Base-by-base conservation (phyloP, 2,888 invertebrate species). In the Malthinus flaveolus region DNA sequence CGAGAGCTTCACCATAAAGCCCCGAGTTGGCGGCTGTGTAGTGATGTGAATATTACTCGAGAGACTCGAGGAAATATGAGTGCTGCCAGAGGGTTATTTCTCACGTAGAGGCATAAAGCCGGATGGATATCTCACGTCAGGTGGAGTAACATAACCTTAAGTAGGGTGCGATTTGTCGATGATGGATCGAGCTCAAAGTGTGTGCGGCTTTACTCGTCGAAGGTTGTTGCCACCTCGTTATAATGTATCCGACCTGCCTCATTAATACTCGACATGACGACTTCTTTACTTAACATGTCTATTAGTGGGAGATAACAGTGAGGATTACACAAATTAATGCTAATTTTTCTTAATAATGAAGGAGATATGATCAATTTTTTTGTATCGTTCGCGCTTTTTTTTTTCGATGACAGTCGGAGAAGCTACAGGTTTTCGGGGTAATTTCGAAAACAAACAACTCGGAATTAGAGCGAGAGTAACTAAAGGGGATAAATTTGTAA, bases 31-130 rank as follows among this genome's bases (percentile, higher is more conserved):
- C 56, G 66, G 71, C 68, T 65, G 70, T 23, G 23, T 65, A 65
- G 69, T 70, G 75, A 73, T 75, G 74, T 66, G 74, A 73, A 74
- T 75, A 75, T 77, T 75, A 74, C 77, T 75, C 76, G 59, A 60
- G 76, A 74, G 76, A 74, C 63, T 66, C 61, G 49, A 57, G 67
- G 64, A 77, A 74, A 75, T 76, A 76, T 76, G 73, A 75, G 73
- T 63, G 59, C 63, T 53, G 62, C 61, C 61, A 52, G 63, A 66
- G 70, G 69, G 71, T 71, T 73, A 72, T 73, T 67, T 71, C 71
- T 73, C 74, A 74, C 73, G 73, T 73, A 72, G 64, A 63, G 66
- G 64, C 72, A 74, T 74, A 74, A 72, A 74, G 71, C 70, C 68
- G 68, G 71, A 73, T 71, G 71, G 73, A 74, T 74, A 72, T 67